Evolutionary conservation across 2,888 invertebrate species (phyloP), one percentile per base, ranked within the genome.

Genomic region (Chrysolina haemoptera): DNA sequence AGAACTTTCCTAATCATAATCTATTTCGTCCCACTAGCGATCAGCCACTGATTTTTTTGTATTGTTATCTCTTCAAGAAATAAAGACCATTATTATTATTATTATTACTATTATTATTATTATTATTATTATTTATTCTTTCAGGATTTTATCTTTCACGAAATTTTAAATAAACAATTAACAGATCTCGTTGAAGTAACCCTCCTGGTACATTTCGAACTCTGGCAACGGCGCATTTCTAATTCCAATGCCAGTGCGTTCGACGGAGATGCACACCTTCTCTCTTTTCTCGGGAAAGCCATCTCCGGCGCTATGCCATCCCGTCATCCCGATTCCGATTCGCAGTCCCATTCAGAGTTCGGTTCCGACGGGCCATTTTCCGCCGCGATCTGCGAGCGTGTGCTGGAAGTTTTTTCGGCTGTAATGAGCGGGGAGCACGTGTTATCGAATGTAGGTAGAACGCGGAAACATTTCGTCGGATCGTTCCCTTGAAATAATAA

Each of bases 161-260:
- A 27, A 27, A 27, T 27, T 27, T 5, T 1, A 27, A 27, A 5
- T 35, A 8, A 8, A 35, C 4, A 35, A 35, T 35, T 8, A 35
- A 35, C 35, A 6, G 35, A 35, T 35, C 35, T 10, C 9, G 22
- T 20, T 20, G 14, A 62, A 14, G 22, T n/a, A 46, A 41, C 27
- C 35, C 46, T 8, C 14, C 14, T 12, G 22, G 40, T 16, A 48
- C 48, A 22, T 53, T 53, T 11, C 11, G 20, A 53, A 18, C 43
- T 8, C 10, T 10, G 70, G 53, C 64, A 53, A 64, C 70, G 64
- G 50, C 64, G 63, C 70, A n/a, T 63, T 63, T 63, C 53, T 46
- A 20, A 50, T 63, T 53, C 48, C 35, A 43, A 40, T 53, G 70
- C 53, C 43, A 27, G 62, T 41, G 40, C 18, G 9, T 12, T 27